Evolutionary conservation across 1,140 invertebrate genomes (phyloP).

Genomic region (Aphis gossypii): DNA sequence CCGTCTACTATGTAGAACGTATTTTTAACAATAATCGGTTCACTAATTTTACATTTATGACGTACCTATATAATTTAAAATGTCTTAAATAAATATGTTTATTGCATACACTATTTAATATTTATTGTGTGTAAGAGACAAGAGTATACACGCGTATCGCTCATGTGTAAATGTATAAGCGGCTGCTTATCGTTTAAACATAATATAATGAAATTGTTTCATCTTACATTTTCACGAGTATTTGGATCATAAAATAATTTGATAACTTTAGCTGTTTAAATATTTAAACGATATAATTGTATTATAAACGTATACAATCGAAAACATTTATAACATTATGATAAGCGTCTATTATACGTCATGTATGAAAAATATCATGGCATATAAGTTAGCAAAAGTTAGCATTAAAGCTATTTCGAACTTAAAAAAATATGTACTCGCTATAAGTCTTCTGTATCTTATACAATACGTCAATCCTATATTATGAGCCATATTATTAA

Average conservation of each 20-base stretch:
- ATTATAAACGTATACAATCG: neutral
- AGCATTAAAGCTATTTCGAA: neutral
- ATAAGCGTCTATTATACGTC: neutral
- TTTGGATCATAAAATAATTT: neutral
- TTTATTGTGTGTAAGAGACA: neutral
- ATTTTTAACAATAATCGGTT: neutral
- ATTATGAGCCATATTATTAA: neutral
- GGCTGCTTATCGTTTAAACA: neutral
- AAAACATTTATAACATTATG: neutral
- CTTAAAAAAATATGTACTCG: neutral
- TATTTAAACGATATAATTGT: conserved; percentile 13
- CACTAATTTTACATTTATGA: neutral
- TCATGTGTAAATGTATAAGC: neutral
- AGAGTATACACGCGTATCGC: neutral
- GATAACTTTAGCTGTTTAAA: neutral
- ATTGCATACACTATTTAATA: neutral
- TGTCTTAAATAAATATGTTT: conserved; percentile 5
- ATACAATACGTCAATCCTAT: neutral
- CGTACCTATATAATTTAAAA: neutral
- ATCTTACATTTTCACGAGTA: neutral
- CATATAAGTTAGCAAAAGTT: neutral
- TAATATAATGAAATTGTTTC: conserved; percentile 13
- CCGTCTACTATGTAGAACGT: no score
- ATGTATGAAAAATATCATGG: neutral
- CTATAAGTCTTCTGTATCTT: neutral